Conservation (phyloP, 1,140 invertebrate species). For the Apocrypta bakeri region DNA sequence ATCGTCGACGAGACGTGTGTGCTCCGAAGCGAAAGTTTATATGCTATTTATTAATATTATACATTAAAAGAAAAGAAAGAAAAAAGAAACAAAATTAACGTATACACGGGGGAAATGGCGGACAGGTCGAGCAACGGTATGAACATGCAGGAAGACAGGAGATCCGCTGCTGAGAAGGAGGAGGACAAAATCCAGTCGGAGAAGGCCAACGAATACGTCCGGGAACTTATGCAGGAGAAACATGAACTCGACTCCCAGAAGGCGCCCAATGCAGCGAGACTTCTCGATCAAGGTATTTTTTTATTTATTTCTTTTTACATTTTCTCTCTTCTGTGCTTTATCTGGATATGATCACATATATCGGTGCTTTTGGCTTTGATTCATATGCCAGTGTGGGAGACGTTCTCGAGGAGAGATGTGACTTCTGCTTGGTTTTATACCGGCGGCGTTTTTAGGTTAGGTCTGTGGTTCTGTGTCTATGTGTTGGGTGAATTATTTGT, state of each 20-base stretch:
- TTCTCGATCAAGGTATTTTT: constrained; percentile 82
- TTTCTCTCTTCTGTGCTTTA: background rate
- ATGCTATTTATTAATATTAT: too few relatives aligned
- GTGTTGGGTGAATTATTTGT: background rate
- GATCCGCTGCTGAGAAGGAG: constrained; percentile 55
- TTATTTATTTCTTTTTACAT: background rate
- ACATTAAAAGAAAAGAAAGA: background rate
- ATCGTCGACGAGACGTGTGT: too few relatives aligned
- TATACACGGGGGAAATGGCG: constrained; percentile 55
- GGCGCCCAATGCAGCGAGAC: constrained; percentile 80
- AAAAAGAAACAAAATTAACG: background rate
- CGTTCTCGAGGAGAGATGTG: too few relatives aligned
- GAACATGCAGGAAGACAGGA: constrained; percentile 60
- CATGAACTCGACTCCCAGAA: constrained; percentile 81
- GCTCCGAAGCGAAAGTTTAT: too few relatives aligned
- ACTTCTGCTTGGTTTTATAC: too few relatives aligned
- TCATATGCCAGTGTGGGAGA: too few relatives aligned
- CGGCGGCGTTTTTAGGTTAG: constrained; percentile 18
- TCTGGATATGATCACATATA: background rate
- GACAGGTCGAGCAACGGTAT: constrained; percentile 69
- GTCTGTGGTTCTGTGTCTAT: background rate
- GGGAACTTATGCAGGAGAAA: constrained; percentile 84
- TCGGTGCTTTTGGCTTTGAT: too few relatives aligned
- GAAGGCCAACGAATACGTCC: constrained; percentile 85
- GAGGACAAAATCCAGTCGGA: constrained; percentile 71